phyloP scores from a whole-genome alignment of 1,140 invertebrate species.

The Drosophila asahinai region DNA sequence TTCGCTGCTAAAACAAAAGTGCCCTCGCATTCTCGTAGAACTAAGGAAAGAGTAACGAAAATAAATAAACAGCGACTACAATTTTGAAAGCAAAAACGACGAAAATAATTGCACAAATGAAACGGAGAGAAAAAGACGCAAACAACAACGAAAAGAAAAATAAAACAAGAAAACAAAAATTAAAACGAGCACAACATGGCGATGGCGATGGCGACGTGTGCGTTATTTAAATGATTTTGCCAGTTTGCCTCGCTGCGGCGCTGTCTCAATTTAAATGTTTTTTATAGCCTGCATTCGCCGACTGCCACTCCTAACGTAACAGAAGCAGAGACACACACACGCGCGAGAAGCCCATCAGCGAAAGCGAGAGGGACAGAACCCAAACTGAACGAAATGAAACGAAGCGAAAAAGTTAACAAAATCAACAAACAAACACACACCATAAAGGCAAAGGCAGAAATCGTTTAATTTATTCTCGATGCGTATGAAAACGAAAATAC shows the following conservation, averaged over 20 bases:
- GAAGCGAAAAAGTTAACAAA: conserved; percentile 49
- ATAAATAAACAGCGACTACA: conserved; percentile 65
- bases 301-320: conserved; percentile 51
- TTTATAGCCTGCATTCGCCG: conserved; percentile 66
- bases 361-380: conserved; percentile 31
- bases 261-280: conserved; percentile 76
- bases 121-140: conserved; percentile 46
- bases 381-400: conserved; percentile 24
- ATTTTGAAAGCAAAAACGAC: conserved; percentile 68
- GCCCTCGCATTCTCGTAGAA: conserved; percentile 22
- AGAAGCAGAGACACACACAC: conserved; percentile 32
- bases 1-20: conserved; percentile 6
- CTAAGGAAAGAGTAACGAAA: conserved; percentile 32
- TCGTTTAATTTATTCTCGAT: conserved; percentile 75
- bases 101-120: conserved; percentile 78
- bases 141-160: conserved; percentile 7
- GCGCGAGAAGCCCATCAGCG: conserved; percentile 36
- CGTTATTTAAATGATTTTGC: conserved; percentile 81
- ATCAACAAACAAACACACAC: conserved; percentile 49
- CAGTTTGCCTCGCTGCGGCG: conserved; percentile 49
- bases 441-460: conserved; percentile 40
- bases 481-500: conserved; percentile 62
- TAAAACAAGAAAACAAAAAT: conserved; percentile 43
- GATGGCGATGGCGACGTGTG: conserved; percentile 51
- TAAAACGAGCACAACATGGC: conserved; percentile 66